Conservation (phyloP, 2,113 vertebrate species). For the Motacilla alba region DNA sequence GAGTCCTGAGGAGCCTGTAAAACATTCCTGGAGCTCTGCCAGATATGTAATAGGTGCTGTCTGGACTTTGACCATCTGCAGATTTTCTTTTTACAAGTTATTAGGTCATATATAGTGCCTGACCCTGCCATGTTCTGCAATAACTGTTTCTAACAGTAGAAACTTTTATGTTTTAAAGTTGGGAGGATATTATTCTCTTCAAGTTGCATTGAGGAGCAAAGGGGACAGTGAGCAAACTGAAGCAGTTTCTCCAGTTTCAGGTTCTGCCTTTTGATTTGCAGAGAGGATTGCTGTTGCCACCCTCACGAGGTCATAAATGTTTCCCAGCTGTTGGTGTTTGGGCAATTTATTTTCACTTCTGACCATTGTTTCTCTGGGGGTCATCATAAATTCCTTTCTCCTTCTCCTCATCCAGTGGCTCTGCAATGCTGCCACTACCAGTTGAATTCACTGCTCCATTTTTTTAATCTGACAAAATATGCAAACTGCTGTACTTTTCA, state of each 20-base stretch:
- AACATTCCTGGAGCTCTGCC: not conserved
- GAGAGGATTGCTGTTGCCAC: not conserved
- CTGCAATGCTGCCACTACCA: not conserved
- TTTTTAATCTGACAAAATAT: not conserved
- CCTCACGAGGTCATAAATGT: not conserved
- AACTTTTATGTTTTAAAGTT: not conserved
- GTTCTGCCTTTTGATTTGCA: not conserved
- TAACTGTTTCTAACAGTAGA: not conserved
- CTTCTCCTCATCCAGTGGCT: not conserved
- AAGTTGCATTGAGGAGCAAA: not conserved
- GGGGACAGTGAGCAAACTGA: fast-evolving
- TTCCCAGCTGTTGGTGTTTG: not conserved
- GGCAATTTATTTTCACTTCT: not conserved
- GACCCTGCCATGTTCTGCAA: not conserved
- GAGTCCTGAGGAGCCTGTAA: not conserved
- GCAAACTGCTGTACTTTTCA: not conserved
- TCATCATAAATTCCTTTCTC: not conserved
- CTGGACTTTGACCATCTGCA: not conserved
- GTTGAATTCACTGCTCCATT: not conserved
- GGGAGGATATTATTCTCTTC: not conserved
- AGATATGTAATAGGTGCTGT: not conserved
- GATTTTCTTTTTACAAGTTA: not conserved
- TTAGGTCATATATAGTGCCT: not conserved
- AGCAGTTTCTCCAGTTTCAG: not conserved
- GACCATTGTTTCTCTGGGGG: not conserved